Conservation (phyloP, 1,140 invertebrate species). For the Rhynchophorus ferrugineus region DNA sequence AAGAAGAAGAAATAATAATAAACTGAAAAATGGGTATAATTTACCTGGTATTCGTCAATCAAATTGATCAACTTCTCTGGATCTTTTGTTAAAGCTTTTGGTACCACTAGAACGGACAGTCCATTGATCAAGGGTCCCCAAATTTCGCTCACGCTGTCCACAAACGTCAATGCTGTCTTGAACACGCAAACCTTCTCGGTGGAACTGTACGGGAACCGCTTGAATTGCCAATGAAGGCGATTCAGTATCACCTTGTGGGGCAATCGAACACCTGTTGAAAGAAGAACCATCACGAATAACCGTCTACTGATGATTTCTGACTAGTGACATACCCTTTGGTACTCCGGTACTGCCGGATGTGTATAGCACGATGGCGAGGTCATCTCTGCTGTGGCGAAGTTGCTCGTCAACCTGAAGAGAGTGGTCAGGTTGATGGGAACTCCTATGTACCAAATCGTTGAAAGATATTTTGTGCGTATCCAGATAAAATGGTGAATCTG, state of each 20-base stretch:
- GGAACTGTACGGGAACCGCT: conserved; percentile 58
- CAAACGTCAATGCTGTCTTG: conserved; percentile 83
- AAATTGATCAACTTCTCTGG: conserved; percentile 61
- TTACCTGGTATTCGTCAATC: conserved; percentile 61
- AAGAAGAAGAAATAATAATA: no score
- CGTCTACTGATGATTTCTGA: not conserved
- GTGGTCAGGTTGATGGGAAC: conserved; percentile 18
- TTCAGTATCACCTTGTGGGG: conserved; percentile 73
- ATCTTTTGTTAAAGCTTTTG: conserved; percentile 62
- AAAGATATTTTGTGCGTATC: conserved; percentile 26
- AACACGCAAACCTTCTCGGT: conserved; percentile 67
- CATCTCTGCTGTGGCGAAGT: conserved; percentile 38
- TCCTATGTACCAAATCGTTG: conserved; percentile 24
- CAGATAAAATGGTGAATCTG: conserved; percentile 29
- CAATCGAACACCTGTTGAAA: conserved; percentile 61
- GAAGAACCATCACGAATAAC: not conserved
- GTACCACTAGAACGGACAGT: conserved; percentile 60
- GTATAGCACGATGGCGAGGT: conserved; percentile 74
- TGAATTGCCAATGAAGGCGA: conserved; percentile 78
- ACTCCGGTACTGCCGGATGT: conserved; percentile 90
- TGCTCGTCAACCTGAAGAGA: conserved; percentile 23
- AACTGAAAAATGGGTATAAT: no score
- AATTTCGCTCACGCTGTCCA: conserved; percentile 79
- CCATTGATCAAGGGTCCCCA: conserved; percentile 75
- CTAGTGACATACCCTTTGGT: conserved; percentile 65